These are phyloP conservation scores for Celastrina argiolus DNA, from an alignment of 2,888 invertebrate genomes.

Conservation along the genomic window DNA sequence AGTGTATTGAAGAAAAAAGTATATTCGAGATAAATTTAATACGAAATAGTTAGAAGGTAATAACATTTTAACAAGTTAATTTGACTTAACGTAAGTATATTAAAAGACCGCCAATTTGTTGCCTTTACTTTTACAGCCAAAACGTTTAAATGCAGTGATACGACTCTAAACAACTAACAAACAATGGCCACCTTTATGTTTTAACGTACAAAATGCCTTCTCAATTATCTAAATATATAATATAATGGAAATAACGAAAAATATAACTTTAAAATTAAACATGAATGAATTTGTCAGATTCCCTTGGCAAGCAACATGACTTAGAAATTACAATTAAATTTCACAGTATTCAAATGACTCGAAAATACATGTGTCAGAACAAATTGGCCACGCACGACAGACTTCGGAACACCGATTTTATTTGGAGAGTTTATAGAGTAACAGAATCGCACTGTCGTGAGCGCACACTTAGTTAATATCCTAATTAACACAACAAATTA, in stretches of 20 bases:
- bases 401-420: not conserved
- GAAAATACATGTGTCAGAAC: conserved; percentile 68
- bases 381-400: not conserved
- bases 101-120: not conserved
- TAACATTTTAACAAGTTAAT: not conserved
- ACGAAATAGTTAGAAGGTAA: not conserved
- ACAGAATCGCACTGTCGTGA: conserved; percentile 19
- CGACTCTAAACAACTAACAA: conserved; percentile 14
- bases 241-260: not conserved
- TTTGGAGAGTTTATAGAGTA: not conserved
- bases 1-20: not conserved
- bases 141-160: conserved; percentile 17
- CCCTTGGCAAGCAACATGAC: conserved; percentile 12
- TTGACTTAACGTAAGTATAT: not conserved
- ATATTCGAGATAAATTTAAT: not conserved
- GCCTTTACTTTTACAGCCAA: not conserved
- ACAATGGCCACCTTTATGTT: not conserved
- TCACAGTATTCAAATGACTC: conserved; percentile 54
- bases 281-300: not conserved
- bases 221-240: not conserved
- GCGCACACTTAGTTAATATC: conserved; percentile 50
- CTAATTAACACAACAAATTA: conserved; percentile 69
- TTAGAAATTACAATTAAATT: not conserved
- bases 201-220: conserved; percentile 4
- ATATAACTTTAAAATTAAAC: not conserved